Percentiles rank a stretch among this genome's conserved stretches.
Conservation (phyloP, 2,888 invertebrate genomes). For the Emmelina monodactyla region DNA sequence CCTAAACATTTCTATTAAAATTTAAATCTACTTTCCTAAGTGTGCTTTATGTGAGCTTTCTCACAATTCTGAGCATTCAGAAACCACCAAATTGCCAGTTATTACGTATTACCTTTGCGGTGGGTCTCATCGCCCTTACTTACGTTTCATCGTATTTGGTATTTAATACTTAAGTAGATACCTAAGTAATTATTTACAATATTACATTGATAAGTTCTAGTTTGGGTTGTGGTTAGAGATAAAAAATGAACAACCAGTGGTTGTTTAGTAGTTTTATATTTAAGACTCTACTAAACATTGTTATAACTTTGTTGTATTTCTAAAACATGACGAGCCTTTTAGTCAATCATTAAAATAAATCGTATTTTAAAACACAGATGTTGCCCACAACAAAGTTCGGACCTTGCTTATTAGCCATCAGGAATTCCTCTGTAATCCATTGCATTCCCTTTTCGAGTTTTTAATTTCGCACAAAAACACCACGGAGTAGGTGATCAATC, state of each 20-base stretch:
- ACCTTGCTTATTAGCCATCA: conserved; percentile 32
- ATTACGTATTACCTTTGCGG: conserved; percentile 57
- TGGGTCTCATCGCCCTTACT: conserved; percentile 52
- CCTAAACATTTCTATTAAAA: conserved; percentile 65
- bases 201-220: conserved; percentile 59
- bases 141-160: conserved; percentile 44
- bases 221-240: too few species aligned
- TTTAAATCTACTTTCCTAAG: conserved; percentile 67
- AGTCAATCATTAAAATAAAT: too few species aligned
- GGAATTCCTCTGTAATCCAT: conserved; percentile 60
- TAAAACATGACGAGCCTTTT: too few species aligned
- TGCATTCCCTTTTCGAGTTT: conserved; percentile 50
- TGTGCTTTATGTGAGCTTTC: conserved; percentile 65
- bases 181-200: too few species aligned
- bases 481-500: conserved; percentile 61
- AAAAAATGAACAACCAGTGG: too few species aligned
- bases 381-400: too few species aligned
- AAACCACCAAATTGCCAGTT: conserved; percentile 57
- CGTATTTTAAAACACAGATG: too few species aligned
- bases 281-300: too few species aligned
- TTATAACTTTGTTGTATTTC: too few species aligned
- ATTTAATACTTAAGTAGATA: too few species aligned
- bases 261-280: too few species aligned
- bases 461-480: conserved; percentile 63
- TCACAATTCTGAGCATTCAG: conserved; percentile 65